phyloP scores from a whole-genome alignment of 2,113 vertebrate genomes.

The Sapajus apella region DNA sequence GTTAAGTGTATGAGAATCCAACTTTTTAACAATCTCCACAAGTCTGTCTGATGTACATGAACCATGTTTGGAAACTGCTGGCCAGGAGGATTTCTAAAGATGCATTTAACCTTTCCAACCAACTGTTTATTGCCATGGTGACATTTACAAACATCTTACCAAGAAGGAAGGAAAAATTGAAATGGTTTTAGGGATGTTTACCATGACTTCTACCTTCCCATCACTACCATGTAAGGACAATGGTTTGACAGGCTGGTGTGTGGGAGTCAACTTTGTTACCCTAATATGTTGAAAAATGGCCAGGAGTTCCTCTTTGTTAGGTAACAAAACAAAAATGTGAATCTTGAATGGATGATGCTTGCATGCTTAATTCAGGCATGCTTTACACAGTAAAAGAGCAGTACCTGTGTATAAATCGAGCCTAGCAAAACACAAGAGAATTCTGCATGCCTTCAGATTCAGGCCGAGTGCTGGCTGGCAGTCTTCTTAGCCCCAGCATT shows the following conservation, averaged over 20 bases:
- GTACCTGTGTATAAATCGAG: constrained; percentile 41
- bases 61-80: constrained; percentile 63
- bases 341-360: neutral
- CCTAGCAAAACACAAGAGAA: constrained; percentile 12
- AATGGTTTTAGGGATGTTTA: constrained; percentile 65
- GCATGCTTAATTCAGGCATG: constrained; percentile 29
- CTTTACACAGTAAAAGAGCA: constrained; percentile 20
- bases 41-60: constrained; percentile 24
- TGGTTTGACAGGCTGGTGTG: neutral
- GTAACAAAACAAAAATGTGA: constrained; percentile 64
- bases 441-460: constrained; percentile 4
- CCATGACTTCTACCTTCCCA: constrained; percentile 28
- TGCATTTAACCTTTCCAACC: constrained; percentile 61
- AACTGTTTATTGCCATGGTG: constrained; percentile 74
- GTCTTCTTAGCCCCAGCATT: neutral
- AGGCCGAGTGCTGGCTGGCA: neutral
- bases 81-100: constrained; percentile 63
- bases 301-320: constrained; percentile 38
- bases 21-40: constrained; percentile 10
- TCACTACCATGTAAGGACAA: constrained; percentile 53
- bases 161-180: constrained; percentile 59
- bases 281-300: constrained; percentile 49
- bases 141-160: constrained; percentile 67
- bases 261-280: constrained; percentile 41
- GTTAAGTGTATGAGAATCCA: constrained; percentile 30